Percentiles rank a stretch among this genome's conserved stretches.
Conservation (phyloP, 2,113 vertebrate genomes). For the Zootoca vivipara region DNA sequence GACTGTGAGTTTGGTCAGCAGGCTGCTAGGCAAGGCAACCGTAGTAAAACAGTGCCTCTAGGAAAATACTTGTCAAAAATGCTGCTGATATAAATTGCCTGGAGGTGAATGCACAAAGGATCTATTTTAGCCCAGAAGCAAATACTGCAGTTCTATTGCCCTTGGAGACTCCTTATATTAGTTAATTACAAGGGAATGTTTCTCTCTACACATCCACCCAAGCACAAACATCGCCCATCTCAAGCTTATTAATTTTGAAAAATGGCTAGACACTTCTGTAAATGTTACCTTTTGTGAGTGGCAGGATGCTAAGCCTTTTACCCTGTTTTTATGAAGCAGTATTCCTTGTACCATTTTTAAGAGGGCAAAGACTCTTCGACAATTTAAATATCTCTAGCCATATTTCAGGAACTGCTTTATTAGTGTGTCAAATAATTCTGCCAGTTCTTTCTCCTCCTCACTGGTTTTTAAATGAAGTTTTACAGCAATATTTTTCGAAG, state of each 20-base stretch:
- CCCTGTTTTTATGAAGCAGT: constrained; percentile 6
- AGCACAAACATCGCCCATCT: neutral
- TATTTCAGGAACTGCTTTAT: neutral
- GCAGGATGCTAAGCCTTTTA: neutral
- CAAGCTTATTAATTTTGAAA: constrained; percentile 39
- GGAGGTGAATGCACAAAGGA: constrained; percentile 8
- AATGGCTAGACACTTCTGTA: neutral
- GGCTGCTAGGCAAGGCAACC: neutral
- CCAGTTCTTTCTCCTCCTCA: neutral
- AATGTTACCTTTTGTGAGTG: neutral
- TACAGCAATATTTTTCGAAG: neutral
- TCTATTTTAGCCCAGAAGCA: constrained; percentile 31
- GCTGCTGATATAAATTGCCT: neutral
- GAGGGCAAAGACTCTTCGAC: neutral
- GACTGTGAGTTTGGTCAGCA: neutral
- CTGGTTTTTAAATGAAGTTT: neutral
- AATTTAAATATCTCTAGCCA: neutral
- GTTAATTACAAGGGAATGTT: neutral
- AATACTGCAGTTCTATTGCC: neutral
- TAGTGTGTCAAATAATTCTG: neutral
- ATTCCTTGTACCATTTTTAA: neutral
- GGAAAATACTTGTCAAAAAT: constrained; percentile 12
- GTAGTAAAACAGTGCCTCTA: neutral
- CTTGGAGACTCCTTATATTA: constrained; percentile 22
- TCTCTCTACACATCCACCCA: neutral